Evolutionary conservation across 2,888 invertebrate genomes (phyloP), one percentile per base, ranked within the genome.

Genomic region (Hirtodrosophila alboralis): DNA sequence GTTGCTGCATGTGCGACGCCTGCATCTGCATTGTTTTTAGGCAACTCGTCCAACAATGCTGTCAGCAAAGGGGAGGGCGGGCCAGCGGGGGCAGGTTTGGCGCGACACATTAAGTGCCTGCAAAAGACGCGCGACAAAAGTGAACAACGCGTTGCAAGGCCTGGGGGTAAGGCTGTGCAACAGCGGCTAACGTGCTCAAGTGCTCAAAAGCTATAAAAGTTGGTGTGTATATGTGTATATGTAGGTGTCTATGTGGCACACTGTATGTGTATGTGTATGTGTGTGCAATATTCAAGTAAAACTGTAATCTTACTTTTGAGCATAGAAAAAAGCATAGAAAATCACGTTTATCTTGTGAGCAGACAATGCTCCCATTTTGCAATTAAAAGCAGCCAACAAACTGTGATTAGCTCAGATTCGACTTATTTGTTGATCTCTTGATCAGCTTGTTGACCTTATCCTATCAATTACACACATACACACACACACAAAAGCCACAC

Each of bases 71-170:
- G n/a, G 40, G 23, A 31, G 21, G 13, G 52, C 48, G 28, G 31
- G 37, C 31, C 10, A 28, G 27, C n/a, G 23, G 28, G 18, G 13
- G 16, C 6, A 7, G 26, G 7, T 5, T 45, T 45, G 53, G 26
- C 33, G 58, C 57, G 57, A 51, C 84, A 71, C 86, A 84, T 80
- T 80, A 84, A 85, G 84, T 80, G 79, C 74, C 79, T 80, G 86
- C 69, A 84, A 80, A 80, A 80, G 79, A 84, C 86, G 73, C 59
- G 72, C 75, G 41, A 62, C 75, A 62, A 83, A 63, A 71, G 58
- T 84, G 83, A 81, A 47, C 75, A 62, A 52, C 54, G 62, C 69
- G 48, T 21, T 47, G 37, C 75, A 62, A 52, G 49, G 62, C 69
- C 51, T 21, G 51, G 37, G 37, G 12, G 27, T n/a, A 21, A 53